Evolutionary conservation across 2,113 vertebrate genomes (phyloP).

Genomic region (Pogona vitticeps): DNA sequence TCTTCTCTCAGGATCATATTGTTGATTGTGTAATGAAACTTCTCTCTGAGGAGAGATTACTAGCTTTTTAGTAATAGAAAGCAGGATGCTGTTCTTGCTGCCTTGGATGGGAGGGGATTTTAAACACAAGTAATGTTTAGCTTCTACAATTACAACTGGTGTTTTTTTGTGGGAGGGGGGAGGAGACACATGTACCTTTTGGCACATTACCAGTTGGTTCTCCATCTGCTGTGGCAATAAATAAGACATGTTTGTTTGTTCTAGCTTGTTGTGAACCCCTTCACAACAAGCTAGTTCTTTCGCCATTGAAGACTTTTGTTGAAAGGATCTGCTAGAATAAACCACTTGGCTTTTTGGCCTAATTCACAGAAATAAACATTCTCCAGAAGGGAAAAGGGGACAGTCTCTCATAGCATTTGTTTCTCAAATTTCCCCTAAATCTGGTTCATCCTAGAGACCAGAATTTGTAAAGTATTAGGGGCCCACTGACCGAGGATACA

Average conservation of each 20-base stretch:
- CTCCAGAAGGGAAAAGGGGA: neutral
- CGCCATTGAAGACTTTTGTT: neutral
- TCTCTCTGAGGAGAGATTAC: neutral
- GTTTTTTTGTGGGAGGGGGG: too few species aligned
- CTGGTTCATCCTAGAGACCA: too few species aligned
- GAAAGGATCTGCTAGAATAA: neutral
- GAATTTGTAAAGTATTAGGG: neutral
- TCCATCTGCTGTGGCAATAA: conserved; percentile 8
- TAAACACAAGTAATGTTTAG: neutral
- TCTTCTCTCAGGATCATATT: fast-evolving
- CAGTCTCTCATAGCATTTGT: neutral
- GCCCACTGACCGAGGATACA: neutral
- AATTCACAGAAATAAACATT: neutral
- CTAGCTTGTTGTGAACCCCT: neutral
- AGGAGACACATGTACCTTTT: neutral
- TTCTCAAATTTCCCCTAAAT: neutral
- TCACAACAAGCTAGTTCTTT: neutral
- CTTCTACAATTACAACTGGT: neutral
- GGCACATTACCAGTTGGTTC: neutral
- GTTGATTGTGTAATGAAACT: conserved; percentile 40
- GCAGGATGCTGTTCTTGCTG: neutral
- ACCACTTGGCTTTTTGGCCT: neutral
- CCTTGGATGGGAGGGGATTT: neutral
- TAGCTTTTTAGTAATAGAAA: neutral
- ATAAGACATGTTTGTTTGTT: conserved; percentile 1